A percentile compares a stretch with the other conserved stretches of the same genome.
phyloP scores from a whole-genome alignment of 2,113 vertebrate genomes.

The Nycticebus coucang region DNA sequence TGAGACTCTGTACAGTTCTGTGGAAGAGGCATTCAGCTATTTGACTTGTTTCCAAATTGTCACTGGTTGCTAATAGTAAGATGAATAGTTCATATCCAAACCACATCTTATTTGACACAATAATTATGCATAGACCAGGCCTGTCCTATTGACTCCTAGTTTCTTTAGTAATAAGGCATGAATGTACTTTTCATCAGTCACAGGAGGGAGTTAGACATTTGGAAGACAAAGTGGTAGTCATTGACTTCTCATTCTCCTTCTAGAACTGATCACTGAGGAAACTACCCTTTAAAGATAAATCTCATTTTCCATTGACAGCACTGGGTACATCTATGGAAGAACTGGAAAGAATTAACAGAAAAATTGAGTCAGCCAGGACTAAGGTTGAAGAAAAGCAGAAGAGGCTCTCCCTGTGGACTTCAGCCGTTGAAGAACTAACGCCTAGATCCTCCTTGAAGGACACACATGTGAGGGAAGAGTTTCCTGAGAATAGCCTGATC shows the following conservation, averaged over 20 bases:
- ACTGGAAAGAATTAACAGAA: conserved; percentile 84
- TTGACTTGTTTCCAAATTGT: not conserved
- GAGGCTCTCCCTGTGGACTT: conserved; percentile 80
- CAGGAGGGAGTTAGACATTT: not conserved
- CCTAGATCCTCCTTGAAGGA: not conserved
- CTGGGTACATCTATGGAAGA: conserved; percentile 66
- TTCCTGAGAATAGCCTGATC: not conserved
- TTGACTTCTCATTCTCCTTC: not conserved
- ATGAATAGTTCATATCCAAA: not conserved
- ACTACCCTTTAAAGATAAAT: not conserved
- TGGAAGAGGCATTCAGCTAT: not conserved
- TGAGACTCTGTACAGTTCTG: not conserved
- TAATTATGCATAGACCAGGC: not conserved
- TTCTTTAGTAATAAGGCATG: not conserved
- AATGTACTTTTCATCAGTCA: not conserved
- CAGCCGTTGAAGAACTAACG: not conserved
- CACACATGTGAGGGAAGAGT: not conserved
- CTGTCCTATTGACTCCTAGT: not conserved
- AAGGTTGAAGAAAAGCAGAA: conserved; percentile 86
- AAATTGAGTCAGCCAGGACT: conserved; percentile 84
- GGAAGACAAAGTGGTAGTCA: not conserved
- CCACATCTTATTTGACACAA: not conserved
- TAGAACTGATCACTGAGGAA: not conserved
- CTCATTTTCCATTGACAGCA: not conserved
- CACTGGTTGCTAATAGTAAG: not conserved